Conservation (phyloP, 2,113 vertebrate species). For the Pyxicephalus adspersus region DNA sequence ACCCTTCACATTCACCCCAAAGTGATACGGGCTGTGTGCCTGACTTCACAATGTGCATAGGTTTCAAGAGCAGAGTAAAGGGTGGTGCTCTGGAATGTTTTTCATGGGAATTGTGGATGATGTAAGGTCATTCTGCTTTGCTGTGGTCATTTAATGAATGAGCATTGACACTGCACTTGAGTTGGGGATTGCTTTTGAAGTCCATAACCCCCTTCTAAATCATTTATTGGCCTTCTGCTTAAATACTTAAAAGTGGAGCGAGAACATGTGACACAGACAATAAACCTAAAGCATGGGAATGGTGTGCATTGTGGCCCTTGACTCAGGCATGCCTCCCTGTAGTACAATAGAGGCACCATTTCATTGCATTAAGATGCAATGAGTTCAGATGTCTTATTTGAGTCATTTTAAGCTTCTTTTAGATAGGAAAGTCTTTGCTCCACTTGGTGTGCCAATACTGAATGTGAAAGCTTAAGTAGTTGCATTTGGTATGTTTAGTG, state of each 20-base stretch:
- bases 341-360: conserved; percentile 24
- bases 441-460: not conserved
- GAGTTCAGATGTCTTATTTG: not conserved
- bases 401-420: not conserved
- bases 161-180: conserved; percentile 55
- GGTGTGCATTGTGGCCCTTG: not conserved
- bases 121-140: conserved; percentile 58
- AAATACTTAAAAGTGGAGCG: conserved; percentile 36
- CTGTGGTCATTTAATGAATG: conserved; percentile 58
- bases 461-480: not conserved
- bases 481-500: not conserved
- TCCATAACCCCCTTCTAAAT: not conserved
- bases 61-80: conserved; percentile 45
- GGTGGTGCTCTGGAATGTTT: conserved; percentile 59
- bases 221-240: conserved; percentile 33
- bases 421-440: not conserved
- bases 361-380: conserved; percentile 4
- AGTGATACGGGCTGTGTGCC: conserved; percentile 55
- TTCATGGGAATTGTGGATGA: conserved; percentile 15
- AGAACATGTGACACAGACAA: conserved; percentile 38
- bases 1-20: conserved; percentile 59
- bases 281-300: conserved; percentile 19
- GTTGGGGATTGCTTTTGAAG: conserved; percentile 49
- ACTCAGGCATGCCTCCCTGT: not conserved
- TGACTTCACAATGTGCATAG: conserved; percentile 45